Percentiles rank a stretch among this genome's conserved stretches.
Conservation (phyloP, 2,113 vertebrate species). For the Hippolais icterina region DNA sequence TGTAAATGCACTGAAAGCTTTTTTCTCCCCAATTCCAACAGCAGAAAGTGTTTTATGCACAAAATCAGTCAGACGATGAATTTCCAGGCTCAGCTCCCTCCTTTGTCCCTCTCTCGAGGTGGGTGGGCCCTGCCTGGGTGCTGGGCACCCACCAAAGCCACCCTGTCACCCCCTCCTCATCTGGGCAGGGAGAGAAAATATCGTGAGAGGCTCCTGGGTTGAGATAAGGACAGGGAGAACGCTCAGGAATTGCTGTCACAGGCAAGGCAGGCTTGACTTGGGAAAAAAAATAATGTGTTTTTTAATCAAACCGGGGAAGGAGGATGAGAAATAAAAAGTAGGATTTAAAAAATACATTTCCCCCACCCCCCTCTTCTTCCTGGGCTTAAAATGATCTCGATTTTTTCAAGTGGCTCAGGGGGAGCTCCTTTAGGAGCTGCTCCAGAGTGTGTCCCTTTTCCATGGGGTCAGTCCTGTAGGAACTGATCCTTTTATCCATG, state of each 20-base stretch:
- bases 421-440: neutral
- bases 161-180: neutral
- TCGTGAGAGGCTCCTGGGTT: neutral
- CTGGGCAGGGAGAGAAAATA: neutral
- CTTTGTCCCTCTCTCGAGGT: neutral
- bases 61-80: neutral
- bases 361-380: neutral
- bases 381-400: rapidly evolving
- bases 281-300: neutral
- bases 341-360: rapidly evolving
- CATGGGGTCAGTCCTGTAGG: neutral
- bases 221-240: neutral
- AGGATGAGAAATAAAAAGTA: neutral
- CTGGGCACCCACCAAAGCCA: neutral
- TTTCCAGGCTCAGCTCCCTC: neutral
- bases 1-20: neutral
- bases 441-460: too few relatives aligned
- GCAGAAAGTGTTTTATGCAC: neutral
- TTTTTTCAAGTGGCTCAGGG: neutral
- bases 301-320: neutral
- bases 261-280: neutral
- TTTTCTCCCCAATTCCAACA: neutral
- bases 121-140: neutral
- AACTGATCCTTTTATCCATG: neutral
- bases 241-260: neutral